These are phyloP conservation scores for Lycocerus yunnanus DNA, from an alignment of 2,888 invertebrate genomes.

Conservation along the genomic window DNA sequence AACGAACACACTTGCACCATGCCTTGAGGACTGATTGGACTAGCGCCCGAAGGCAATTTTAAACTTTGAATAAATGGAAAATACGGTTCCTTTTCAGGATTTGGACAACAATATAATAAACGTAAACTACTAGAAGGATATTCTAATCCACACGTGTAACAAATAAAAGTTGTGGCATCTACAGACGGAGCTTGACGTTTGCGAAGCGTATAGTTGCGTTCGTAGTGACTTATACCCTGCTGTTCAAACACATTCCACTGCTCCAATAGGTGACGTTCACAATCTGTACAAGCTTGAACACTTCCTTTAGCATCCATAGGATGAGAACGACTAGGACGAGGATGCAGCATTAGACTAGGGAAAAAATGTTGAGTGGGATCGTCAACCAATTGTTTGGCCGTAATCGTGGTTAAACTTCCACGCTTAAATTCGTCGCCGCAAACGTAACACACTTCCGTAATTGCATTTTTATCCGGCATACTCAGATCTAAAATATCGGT, in stretches of 20 bases:
- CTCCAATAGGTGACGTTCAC: constrained; percentile 82
- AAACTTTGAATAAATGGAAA: constrained; percentile 86
- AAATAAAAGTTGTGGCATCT: constrained; percentile 77
- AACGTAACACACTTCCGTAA: constrained; percentile 88
- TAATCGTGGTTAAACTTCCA: constrained; percentile 76
- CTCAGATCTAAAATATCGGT: constrained; percentile 86
- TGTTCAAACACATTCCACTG: constrained; percentile 79
- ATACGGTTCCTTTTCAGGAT: constrained; percentile 85
- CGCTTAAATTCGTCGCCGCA: constrained; percentile 88
- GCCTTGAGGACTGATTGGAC: constrained; percentile 88
- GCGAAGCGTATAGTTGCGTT: constrained; percentile 80
- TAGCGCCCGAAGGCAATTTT: constrained; percentile 81
- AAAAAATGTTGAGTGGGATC: constrained; percentile 67
- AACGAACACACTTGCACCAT: constrained; percentile 87
- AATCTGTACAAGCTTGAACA: constrained; percentile 81
- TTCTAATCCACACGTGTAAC: constrained; percentile 86
- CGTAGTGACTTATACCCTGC: constrained; percentile 72
- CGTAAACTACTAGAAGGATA: constrained; percentile 80
- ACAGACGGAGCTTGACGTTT: constrained; percentile 71
- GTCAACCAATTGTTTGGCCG: constrained; percentile 60
- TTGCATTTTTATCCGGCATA: constrained; percentile 91
- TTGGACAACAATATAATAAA: constrained; percentile 82
- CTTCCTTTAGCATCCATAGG: constrained; percentile 81
- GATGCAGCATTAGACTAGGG: constrained; percentile 78
- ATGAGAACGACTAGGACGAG: constrained; percentile 81